Percentiles rank a stretch among this genome's conserved stretches.
Conservation (phyloP, 2,113 vertebrate species). For the Rostratula benghalensis region DNA sequence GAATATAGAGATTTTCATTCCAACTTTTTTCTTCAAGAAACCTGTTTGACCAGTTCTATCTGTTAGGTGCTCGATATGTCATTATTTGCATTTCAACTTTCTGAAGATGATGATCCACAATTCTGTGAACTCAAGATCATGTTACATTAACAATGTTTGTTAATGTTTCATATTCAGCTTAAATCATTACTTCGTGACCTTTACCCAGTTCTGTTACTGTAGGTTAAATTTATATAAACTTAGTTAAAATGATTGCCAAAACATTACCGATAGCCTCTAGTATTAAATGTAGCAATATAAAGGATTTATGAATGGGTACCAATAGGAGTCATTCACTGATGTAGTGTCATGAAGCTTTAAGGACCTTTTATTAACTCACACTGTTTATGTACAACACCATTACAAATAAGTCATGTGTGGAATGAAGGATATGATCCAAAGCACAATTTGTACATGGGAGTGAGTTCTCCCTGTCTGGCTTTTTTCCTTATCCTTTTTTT, state of each 20-base stretch:
- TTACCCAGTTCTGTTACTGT: neutral
- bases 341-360: neutral
- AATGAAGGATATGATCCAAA: neutral
- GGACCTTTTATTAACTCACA: neutral
- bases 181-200: neutral
- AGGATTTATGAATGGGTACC: neutral
- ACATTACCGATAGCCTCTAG: neutral
- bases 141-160: neutral
- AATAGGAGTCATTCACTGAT: neutral
- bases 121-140: neutral
- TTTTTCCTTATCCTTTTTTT: too few relatives aligned
- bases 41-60: conserved; percentile 53
- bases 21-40: conserved; percentile 37
- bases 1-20: neutral
- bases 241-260: neutral
- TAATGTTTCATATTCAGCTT: conserved; percentile 15
- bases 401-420: neutral
- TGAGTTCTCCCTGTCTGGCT: neutral
- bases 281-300: neutral
- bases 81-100: conserved; percentile 10
- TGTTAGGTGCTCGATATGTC: neutral
- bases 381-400: neutral
- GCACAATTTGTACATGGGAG: neutral
- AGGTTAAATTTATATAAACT: neutral
- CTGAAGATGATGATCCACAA: neutral